Conservation (phyloP, 2,888 invertebrate species). For the Bedellia somnulentella region DNA sequence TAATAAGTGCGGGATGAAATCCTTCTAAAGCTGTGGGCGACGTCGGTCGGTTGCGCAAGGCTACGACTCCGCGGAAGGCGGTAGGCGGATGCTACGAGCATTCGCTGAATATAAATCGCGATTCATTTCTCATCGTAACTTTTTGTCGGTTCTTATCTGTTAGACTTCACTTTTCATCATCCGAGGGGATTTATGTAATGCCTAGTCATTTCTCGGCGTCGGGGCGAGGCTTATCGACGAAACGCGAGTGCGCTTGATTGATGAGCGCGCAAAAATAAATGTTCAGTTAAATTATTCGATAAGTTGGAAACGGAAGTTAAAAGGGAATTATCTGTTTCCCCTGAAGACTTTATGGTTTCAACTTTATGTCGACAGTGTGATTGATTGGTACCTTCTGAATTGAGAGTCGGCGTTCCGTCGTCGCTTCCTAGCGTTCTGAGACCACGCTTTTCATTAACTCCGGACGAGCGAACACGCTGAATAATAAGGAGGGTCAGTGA, state of each 20-base stretch:
- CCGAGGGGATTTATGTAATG: conserved; percentile 64
- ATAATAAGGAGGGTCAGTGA: too few species aligned
- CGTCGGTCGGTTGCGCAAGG: too few species aligned
- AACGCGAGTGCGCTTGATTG: conserved; percentile 58
- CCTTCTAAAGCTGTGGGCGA: too few species aligned
- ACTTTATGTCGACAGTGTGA: conserved; percentile 45
- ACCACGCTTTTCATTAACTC: too few species aligned
- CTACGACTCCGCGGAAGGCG: too few species aligned
- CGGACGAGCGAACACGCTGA: too few species aligned
- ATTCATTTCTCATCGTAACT: conserved; percentile 64
- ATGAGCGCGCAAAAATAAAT: conserved; percentile 64
- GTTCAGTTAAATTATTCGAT: conserved; percentile 65
- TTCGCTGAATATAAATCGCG: conserved; percentile 48
- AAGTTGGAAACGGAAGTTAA: conserved; percentile 64
- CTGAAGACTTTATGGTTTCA: conserved; percentile 53
- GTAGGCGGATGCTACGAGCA: conserved; percentile 32
- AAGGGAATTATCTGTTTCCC: conserved; percentile 63
- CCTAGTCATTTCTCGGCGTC: conserved; percentile 65
- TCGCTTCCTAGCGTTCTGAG: too few species aligned
- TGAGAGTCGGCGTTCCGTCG: too few species aligned
- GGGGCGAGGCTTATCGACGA: conserved; percentile 54
- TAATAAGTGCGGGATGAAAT: too few species aligned
- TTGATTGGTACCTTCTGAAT: too few species aligned
- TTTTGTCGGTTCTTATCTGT: conserved; percentile 65
- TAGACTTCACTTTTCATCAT: conserved; percentile 65